These are phyloP conservation scores for Procambarus clarkii DNA, from an alignment of 1,140 invertebrate genomes.

Conservation along the genomic window DNA sequence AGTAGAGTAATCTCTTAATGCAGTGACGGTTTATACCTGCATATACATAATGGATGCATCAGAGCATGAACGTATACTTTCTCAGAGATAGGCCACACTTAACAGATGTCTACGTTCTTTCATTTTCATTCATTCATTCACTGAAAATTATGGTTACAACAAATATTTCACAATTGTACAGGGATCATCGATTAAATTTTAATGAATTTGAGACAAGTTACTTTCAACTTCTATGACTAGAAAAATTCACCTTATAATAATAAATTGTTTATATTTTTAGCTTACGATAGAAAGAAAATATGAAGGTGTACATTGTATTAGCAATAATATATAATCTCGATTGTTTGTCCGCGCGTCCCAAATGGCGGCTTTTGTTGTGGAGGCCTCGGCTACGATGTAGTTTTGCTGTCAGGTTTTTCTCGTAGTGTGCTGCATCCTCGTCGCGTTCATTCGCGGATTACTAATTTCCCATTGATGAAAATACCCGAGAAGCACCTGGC, in stretches of 20 bases:
- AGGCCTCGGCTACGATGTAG: constrained; percentile 67
- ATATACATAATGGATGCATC: too few species aligned
- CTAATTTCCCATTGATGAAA: background rate
- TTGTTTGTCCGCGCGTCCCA: constrained; percentile 56
- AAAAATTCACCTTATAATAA: too few species aligned
- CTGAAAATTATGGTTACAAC: too few species aligned
- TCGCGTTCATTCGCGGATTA: constrained; percentile 2
- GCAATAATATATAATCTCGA: background rate
- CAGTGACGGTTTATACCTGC: too few species aligned
- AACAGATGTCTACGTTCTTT: too few species aligned
- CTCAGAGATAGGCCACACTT: too few species aligned
- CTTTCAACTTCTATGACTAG: background rate
- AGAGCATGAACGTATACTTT: too few species aligned
- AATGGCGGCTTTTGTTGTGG: constrained; percentile 61
- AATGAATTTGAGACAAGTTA: background rate
- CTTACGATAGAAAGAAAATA: too few species aligned
- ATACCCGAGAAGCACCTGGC: constrained; percentile 18
- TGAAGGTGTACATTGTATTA: background rate
- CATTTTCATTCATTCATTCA: too few species aligned
- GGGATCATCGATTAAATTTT: background rate
- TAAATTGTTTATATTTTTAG: too few species aligned
- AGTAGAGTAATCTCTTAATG: too few species aligned
- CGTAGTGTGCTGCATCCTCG: background rate
- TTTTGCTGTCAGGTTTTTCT: constrained; percentile 19
- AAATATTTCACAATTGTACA: too few species aligned